Conservation (phyloP, 2,113 vertebrate species). For the Salvelinus sp. region DNA sequence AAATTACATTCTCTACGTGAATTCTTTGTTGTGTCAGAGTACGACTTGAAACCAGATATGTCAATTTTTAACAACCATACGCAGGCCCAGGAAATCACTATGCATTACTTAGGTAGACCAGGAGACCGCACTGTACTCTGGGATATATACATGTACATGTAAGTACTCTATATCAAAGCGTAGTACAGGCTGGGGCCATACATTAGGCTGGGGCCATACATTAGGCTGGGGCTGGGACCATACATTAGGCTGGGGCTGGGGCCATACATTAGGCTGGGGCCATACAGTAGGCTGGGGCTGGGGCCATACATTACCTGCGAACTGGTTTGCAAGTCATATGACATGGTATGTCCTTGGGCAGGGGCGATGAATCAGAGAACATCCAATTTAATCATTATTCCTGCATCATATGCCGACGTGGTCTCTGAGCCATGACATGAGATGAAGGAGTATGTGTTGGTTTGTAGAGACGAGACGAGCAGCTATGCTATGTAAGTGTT, state of each 20-base stretch:
- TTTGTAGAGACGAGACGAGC: too few species aligned
- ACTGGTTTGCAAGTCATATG: not conserved
- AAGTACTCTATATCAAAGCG: not conserved
- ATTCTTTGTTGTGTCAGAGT: not conserved
- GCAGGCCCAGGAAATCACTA: conserved; percentile 49
- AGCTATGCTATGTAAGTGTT: too few species aligned
- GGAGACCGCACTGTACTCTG: not conserved
- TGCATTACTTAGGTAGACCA: conserved; percentile 59
- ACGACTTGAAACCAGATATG: conserved; percentile 51
- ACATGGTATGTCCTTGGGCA: not conserved
- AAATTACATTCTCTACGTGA: conserved; percentile 36
- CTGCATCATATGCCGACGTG: not conserved
- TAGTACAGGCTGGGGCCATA: not conserved
- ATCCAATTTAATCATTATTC: not conserved
- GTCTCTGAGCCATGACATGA: too few species aligned
- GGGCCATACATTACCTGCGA: not conserved
- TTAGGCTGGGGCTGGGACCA: too few species aligned
- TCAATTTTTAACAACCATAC: conserved; percentile 51
- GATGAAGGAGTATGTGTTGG: too few species aligned
- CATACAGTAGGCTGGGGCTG: too few species aligned
- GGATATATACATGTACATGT: not conserved
- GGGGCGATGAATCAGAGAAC: not conserved
- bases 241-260: too few species aligned
- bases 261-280: too few species aligned
- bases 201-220: too few species aligned